Evolutionary conservation across 2,797 vertebrate species (phyloP).

Genomic region (Synaphobranchus kaupii): DNA sequence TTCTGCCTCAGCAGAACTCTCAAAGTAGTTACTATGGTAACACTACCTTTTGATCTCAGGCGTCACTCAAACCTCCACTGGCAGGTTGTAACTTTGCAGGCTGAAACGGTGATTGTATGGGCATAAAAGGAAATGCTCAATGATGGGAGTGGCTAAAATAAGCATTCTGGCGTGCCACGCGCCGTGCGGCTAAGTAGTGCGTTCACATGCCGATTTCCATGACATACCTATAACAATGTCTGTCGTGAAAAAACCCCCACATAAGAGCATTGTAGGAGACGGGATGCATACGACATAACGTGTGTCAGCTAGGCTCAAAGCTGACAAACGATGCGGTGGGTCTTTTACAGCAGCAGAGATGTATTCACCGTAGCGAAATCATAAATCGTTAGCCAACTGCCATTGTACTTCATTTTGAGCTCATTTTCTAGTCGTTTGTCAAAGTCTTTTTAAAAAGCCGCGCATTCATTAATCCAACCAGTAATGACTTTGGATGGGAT

Average conservation of each 20-base stretch:
- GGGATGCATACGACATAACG: neutral
- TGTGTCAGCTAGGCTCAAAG: too few relatives aligned
- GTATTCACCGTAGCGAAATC: too few relatives aligned
- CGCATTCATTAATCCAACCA: neutral
- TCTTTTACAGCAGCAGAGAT: neutral
- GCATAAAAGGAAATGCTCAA: neutral
- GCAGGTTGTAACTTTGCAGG: neutral
- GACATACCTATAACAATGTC: neutral
- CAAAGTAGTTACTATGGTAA: neutral
- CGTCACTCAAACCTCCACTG: neutral
- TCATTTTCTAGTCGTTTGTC: neutral
- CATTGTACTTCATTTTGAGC: neutral
- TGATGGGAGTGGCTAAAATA: neutral
- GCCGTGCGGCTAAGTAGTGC: neutral
- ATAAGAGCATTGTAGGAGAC: neutral
- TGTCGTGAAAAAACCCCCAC: neutral
- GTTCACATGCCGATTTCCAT: neutral
- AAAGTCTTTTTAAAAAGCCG: neutral
- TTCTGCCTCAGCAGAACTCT: slow-evolving; percentile 6
- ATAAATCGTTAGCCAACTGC: neutral
- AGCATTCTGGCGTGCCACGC: neutral
- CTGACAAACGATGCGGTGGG: neutral
- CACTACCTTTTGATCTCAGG: neutral
- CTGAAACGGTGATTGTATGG: neutral
- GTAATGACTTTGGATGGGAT: neutral